These are phyloP conservation scores for Poeciliopsis occidentalis DNA, from an alignment of 2,113 vertebrate species.

Conservation along the genomic window DNA sequence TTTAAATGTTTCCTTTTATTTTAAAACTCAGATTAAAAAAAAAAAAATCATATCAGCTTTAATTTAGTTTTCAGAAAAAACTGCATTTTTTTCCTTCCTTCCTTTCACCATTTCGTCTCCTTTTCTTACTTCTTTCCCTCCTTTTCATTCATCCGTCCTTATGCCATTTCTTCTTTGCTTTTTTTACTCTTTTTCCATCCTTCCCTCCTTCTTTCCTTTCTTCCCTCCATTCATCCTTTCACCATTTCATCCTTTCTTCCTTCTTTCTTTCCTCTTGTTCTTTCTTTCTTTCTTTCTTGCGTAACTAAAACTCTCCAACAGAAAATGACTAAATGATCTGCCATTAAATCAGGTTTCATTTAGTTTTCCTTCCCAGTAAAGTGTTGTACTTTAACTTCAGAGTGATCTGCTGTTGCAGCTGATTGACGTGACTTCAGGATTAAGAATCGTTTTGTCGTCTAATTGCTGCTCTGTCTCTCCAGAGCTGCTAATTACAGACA, in stretches of 20 bases:
- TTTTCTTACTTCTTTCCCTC: too few species aligned
- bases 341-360: not conserved
- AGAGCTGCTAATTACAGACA: slow-evolving; percentile 63
- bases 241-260: too few species aligned
- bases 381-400: not conserved
- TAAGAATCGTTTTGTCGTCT: slow-evolving; percentile 61
- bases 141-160: too few species aligned
- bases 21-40: not conserved
- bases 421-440: slow-evolving; percentile 43
- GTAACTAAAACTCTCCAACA: not conserved
- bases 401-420: slow-evolving; percentile 46
- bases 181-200: too few species aligned
- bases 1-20: not conserved
- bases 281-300: too few species aligned
- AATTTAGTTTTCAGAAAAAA: not conserved
- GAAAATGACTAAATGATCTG: not conserved
- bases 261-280: too few species aligned
- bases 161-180: too few species aligned
- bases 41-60: too few species aligned
- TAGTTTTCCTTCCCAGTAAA: not conserved
- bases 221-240: too few species aligned
- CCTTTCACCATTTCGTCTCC: too few species aligned
- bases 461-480: slow-evolving; percentile 68
- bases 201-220: too few species aligned
- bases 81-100: too few species aligned